Conservation (phyloP, 1,140 invertebrate genomes). For the Orchesella cincta region DNA sequence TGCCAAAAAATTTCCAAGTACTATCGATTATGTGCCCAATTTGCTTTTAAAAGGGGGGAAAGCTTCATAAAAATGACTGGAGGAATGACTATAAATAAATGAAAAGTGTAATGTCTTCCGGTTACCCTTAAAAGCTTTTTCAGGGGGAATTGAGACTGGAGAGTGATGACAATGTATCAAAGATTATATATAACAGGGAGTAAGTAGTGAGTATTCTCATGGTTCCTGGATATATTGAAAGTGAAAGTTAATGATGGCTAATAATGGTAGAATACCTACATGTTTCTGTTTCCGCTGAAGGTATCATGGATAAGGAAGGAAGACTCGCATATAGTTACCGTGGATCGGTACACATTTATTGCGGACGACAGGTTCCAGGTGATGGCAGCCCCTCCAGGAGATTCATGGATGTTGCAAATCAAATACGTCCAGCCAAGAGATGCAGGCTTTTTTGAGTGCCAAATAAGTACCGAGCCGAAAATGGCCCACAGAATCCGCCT, state of each 20-base stretch:
- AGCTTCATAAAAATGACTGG: too few species aligned
- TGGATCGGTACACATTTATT: constrained; percentile 44
- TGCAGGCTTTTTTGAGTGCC: constrained; percentile 47
- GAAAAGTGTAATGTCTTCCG: constrained; percentile 18
- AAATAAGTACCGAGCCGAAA: constrained; percentile 50
- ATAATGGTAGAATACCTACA: too few species aligned
- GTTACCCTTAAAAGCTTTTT: constrained; percentile 10
- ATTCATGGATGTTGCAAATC: constrained; percentile 48
- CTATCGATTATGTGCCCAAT: background rate
- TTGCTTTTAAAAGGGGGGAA: background rate
- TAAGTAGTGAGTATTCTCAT: too few species aligned
- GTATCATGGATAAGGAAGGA: constrained; percentile 45
- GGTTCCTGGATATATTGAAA: too few species aligned
- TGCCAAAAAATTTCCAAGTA: constrained; percentile 20
- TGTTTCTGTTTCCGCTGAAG: constrained; percentile 27
- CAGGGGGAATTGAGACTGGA: background rate
- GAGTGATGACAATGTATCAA: too few species aligned
- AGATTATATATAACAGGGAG: too few species aligned
- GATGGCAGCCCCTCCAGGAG: constrained; percentile 28
- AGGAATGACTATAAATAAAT: constrained; percentile 16
- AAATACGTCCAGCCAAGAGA: constrained; percentile 34
- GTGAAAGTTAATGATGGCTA: background rate
- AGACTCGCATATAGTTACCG: constrained; percentile 44
- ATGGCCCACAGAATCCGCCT: constrained; percentile 46
- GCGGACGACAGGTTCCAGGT: constrained; percentile 48